Conservation (phyloP, 2,113 vertebrate species). For the Saguinus midas region DNA sequence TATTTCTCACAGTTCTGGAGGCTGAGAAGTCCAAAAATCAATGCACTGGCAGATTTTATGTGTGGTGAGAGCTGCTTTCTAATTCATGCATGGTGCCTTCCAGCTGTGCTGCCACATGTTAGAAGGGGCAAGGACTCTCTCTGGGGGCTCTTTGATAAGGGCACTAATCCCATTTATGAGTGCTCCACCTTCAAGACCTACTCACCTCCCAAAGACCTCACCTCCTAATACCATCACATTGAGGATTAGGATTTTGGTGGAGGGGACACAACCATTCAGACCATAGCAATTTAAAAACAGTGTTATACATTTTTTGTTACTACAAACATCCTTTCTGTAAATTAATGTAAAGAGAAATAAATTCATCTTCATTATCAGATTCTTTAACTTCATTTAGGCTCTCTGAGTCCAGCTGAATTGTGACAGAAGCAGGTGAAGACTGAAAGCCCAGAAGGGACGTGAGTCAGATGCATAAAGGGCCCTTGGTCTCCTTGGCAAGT, state of each 20-base stretch:
- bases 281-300: background rate
- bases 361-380: background rate
- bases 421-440: background rate
- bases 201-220: background rate
- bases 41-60: background rate
- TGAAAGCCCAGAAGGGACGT: background rate
- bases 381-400: background rate
- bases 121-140: background rate
- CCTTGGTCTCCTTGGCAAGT: background rate
- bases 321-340: background rate
- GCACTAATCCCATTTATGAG: background rate
- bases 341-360: background rate
- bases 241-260: background rate
- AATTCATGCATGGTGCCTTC: background rate
- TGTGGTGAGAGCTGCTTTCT: background rate
- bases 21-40: background rate
- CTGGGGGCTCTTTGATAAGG: background rate
- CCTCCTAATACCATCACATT: background rate
- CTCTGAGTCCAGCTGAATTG: background rate
- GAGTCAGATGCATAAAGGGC: fast-evolving
- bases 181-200: background rate
- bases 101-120: background rate
- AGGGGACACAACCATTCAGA: background rate
- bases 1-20: background rate
- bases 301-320: background rate